phyloP scores from a whole-genome alignment of 1,140 invertebrate genomes.

The Lordiphosa stackelbergi region DNA sequence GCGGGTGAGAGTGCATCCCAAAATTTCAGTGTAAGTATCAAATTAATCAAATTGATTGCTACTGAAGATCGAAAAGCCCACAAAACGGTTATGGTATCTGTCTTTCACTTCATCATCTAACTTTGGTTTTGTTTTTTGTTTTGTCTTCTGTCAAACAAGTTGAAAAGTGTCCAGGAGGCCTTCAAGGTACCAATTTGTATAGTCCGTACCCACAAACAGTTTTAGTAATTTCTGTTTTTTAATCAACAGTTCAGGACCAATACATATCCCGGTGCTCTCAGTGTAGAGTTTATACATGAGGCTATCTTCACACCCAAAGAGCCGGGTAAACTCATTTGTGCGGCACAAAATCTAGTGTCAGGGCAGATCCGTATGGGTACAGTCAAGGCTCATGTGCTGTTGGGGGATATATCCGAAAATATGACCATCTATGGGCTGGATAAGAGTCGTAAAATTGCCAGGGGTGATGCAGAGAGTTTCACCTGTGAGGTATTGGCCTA shows the following conservation, averaged over 20 bases:
- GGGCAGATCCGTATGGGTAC: constrained; percentile 8
- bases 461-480: constrained; percentile 78
- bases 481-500: constrained; percentile 80
- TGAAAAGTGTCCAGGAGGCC: not conserved
- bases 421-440: constrained; percentile 56
- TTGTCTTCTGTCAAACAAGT: constrained; percentile 11
- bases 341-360: constrained; percentile 61
- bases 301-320: constrained; percentile 53
- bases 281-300: constrained; percentile 53
- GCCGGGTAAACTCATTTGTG: constrained; percentile 73
- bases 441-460: constrained; percentile 73
- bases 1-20: constrained; percentile 13
- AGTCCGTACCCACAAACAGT: not conserved
- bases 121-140: constrained; percentile 11
- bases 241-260: constrained; percentile 35
- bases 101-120: not conserved
- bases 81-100: constrained; percentile 2
- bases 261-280: constrained; percentile 31
- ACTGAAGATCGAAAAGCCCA: too few species aligned
- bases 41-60: not conserved
- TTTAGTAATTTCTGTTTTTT: not conserved
- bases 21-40: constrained; percentile 60
- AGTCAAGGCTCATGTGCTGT: constrained; percentile 41
- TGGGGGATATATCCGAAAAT: constrained; percentile 61
- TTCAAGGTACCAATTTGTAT: constrained; percentile 12